These are phyloP conservation scores for Pelodiscus sinensis DNA, from an alignment of 2,113 vertebrate genomes.

Conservation along the genomic window DNA sequence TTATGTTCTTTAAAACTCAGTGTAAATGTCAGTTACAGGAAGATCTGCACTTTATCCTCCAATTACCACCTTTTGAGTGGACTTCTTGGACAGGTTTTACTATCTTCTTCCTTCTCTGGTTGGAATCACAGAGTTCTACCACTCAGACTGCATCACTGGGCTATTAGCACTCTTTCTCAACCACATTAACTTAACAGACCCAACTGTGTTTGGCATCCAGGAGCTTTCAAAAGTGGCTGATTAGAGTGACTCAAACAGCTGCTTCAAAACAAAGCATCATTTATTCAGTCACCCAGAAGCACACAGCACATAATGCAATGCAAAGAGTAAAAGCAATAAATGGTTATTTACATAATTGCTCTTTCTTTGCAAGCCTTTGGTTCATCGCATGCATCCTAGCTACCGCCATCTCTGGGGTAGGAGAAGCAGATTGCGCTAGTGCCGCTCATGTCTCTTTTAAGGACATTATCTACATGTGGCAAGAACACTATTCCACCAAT, in stretches of 20 bases:
- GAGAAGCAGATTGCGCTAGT: neutral
- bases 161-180: neutral
- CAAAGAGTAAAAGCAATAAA: neutral
- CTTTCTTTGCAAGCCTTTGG: neutral
- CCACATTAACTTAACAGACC: neutral
- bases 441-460: neutral
- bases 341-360: neutral
- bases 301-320: neutral
- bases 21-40: neutral
- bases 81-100: neutral
- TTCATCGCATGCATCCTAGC: neutral
- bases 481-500: neutral
- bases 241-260: neutral
- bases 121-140: neutral
- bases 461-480: neutral
- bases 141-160: neutral
- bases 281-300: neutral
- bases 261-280: neutral
- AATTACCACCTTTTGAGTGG: too few species aligned
- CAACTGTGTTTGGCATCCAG: neutral
- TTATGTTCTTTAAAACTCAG: neutral
- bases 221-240: neutral
- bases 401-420: rapidly evolving
- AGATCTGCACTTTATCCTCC: neutral
- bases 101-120: neutral